Conservation (phyloP, 2,797 vertebrate species). For the Myotis findleyi region DNA sequence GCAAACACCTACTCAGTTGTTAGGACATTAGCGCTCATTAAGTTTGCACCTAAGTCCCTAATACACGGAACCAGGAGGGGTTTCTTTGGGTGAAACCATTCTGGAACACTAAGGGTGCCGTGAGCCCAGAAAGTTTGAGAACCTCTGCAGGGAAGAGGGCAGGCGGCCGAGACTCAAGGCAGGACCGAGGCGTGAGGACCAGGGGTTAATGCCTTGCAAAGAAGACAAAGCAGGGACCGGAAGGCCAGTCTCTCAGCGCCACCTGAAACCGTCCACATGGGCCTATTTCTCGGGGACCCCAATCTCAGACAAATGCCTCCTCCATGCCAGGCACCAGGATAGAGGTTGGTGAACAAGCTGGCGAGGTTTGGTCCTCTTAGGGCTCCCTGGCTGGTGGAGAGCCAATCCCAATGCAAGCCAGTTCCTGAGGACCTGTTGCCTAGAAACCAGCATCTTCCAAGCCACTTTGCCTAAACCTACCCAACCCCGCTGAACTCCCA, state of each 20-base stretch:
- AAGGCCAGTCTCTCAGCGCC: not conserved
- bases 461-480: not conserved
- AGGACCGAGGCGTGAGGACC: fast-evolving
- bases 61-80: not conserved
- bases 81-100: not conserved
- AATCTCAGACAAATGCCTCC: not conserved
- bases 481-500: no score
- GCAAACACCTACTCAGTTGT: not conserved
- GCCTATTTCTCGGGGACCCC: not conserved
- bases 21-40: not conserved
- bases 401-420: fast-evolving
- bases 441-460: not conserved
- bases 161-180: not conserved
- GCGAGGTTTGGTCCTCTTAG: not conserved
- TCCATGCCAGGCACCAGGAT: not conserved
- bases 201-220: not conserved
- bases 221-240: not conserved
- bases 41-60: not conserved
- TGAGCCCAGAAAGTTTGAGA: not conserved
- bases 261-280: fast-evolving
- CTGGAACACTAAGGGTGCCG: not conserved
- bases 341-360: not conserved
- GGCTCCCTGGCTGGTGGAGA: no score
- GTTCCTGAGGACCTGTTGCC: fast-evolving
- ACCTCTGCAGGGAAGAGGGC: not conserved